Conservation (phyloP, 2,113 vertebrate genomes). For the Petrocephalus microphthalmus region DNA sequence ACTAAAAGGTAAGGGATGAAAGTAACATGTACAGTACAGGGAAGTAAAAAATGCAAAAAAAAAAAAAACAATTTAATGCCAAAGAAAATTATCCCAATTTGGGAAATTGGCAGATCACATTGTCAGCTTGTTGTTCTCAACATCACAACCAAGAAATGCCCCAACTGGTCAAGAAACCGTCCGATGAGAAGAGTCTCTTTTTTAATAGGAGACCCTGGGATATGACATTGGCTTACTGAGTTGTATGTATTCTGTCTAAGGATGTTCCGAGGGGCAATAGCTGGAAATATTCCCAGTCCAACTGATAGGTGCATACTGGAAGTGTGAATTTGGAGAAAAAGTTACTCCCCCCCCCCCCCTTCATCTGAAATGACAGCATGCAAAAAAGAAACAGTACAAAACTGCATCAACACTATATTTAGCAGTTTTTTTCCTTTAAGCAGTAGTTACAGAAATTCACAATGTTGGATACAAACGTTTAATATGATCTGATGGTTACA, state of each 20-base stretch:
- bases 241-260: neutral
- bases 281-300: neutral
- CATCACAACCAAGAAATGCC: neutral
- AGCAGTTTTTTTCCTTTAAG: slow-evolving; percentile 61
- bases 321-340: neutral
- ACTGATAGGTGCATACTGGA: neutral
- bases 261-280: neutral
- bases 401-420: slow-evolving; percentile 63
- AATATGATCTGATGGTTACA: slow-evolving; percentile 70
- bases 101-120: neutral
- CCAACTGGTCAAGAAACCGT: neutral
- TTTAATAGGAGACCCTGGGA: neutral
- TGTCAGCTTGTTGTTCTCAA: neutral
- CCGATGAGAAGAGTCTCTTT: neutral
- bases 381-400: slow-evolving; percentile 10
- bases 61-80: neutral
- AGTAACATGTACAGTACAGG: neutral
- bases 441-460: slow-evolving; percentile 80
- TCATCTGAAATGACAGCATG: neutral
- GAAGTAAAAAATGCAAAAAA: neutral
- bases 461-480: slow-evolving; percentile 79
- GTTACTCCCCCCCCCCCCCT: neutral
- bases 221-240: neutral
- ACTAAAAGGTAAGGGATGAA: neutral
- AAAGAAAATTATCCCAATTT: neutral